phyloP scores from a whole-genome alignment of 1,140 invertebrate species.

The Euschistus heros region DNA sequence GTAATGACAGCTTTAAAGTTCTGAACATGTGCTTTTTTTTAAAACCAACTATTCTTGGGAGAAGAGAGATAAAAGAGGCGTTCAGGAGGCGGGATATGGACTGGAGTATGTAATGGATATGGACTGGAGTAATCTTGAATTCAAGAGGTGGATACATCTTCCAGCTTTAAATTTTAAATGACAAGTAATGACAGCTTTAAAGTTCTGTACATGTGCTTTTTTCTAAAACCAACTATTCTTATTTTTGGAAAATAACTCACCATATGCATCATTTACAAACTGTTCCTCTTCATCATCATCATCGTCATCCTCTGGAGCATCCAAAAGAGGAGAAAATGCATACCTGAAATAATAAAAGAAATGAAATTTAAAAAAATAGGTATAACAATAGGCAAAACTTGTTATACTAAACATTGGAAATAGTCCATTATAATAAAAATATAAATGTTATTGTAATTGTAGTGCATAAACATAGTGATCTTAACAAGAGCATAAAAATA shows the following conservation, averaged over 20 bases:
- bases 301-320: conserved; percentile 72
- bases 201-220: not conserved
- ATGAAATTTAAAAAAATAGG: not conserved
- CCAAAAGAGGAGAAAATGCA: conserved; percentile 82
- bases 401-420: not conserved
- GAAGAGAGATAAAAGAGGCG: too few relatives aligned
- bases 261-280: conserved; percentile 74
- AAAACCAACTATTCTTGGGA: too few relatives aligned
- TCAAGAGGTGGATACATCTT: too few relatives aligned
- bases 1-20: too few relatives aligned
- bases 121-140: too few relatives aligned
- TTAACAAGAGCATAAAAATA: too few relatives aligned
- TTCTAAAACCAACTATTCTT: not conserved
- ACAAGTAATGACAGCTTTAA: not conserved
- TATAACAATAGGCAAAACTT: not conserved
- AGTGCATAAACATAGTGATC: too few relatives aligned
- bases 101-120: too few relatives aligned
- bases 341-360: conserved; percentile 42
- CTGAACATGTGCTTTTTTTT: too few relatives aligned
- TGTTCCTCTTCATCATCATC: conserved; percentile 61
- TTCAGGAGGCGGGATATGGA: too few relatives aligned
- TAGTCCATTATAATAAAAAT: not conserved
- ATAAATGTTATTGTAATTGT: not conserved
- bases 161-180: not conserved
- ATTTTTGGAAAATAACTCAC: conserved; percentile 33